Conservation (phyloP, 2,113 vertebrate genomes). For the Leucoraja erinaceus region DNA sequence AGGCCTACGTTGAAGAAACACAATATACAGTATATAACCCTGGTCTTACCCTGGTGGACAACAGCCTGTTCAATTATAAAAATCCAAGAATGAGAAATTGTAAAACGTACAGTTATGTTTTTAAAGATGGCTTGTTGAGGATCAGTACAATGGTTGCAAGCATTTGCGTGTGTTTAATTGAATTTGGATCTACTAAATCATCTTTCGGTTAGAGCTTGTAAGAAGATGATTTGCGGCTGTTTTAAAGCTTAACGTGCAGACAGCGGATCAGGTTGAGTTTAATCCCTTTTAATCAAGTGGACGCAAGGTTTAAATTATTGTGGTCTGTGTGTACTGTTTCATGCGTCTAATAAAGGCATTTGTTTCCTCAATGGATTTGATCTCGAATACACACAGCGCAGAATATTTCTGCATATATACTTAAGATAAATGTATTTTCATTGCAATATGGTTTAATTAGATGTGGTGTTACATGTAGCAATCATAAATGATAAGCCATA, state of each 20-base stretch:
- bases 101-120: constrained; percentile 53
- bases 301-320: constrained; percentile 52
- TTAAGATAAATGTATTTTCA: background rate
- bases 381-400: background rate
- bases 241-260: constrained; percentile 56
- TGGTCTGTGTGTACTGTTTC: constrained; percentile 48
- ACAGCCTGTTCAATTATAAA: constrained; percentile 57
- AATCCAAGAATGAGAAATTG: constrained; percentile 57
- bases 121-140: constrained; percentile 52
- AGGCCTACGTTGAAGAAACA: constrained; percentile 55
- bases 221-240: constrained; percentile 59
- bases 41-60: constrained; percentile 46
- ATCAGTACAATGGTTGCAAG: constrained; percentile 51
- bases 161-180: constrained; percentile 63
- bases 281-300: constrained; percentile 57
- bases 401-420: background rate
- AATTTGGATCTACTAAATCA: constrained; percentile 57
- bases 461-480: background rate
- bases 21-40: constrained; percentile 46
- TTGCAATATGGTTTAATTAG: background rate
- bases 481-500: background rate
- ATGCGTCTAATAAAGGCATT: too few relatives aligned
- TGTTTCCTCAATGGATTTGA: background rate
- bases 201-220: constrained; percentile 54
- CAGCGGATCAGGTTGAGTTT: constrained; percentile 56